These are phyloP conservation scores for Hypena proboscidalis DNA, from an alignment of 2,888 invertebrate species.

Conservation along the genomic window DNA sequence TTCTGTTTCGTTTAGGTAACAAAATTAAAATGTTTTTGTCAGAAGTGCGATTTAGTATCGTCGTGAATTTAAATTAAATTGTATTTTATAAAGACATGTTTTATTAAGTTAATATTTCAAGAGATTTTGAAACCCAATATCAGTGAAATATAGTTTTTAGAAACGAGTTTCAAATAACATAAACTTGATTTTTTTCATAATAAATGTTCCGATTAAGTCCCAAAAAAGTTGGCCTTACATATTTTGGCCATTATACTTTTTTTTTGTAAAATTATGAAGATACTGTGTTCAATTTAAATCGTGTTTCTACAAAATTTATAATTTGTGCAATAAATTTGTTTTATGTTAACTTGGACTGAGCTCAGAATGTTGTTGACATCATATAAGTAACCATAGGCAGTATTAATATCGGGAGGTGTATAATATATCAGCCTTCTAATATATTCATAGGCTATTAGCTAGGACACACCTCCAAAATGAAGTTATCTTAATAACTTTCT, in stretches of 20 bases:
- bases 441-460: constrained; percentile 34
- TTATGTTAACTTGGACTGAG: constrained; percentile 4
- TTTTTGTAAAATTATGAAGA: constrained; percentile 12
- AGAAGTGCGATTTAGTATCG: too few species aligned
- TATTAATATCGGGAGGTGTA: constrained; percentile 10
- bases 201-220: constrained; percentile 2
- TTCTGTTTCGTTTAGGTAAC: too few species aligned
- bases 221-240: constrained; percentile 4
- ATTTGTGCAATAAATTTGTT: constrained; percentile 21
- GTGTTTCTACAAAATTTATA: constrained; percentile 7
- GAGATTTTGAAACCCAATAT: constrained; percentile 1
- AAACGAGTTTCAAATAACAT: neutral
- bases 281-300: neutral
- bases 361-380: constrained; percentile 25
- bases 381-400: constrained; percentile 9
- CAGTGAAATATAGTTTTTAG: neutral
- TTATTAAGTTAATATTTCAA: neutral
- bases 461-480: constrained; percentile 32
- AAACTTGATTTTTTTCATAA: neutral
- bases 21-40: too few species aligned
- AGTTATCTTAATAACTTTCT: constrained; percentile 33
- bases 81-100: neutral
- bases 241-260: neutral
- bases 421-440: constrained; percentile 22
- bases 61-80: too few species aligned